Conservation (phyloP, 2,113 vertebrate genomes). For the Diadophis punctatus region DNA sequence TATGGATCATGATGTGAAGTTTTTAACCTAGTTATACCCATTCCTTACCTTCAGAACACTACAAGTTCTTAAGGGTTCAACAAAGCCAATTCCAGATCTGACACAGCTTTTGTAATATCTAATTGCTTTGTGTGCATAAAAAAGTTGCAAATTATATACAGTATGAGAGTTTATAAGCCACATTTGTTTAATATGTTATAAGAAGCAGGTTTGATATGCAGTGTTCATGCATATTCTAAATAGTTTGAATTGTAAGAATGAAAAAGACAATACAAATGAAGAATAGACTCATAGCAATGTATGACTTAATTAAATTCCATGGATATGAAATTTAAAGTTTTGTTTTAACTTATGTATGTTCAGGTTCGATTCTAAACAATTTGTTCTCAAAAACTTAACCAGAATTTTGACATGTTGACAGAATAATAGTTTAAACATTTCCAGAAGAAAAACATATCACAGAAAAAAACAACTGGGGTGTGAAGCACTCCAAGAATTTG, state of each 20-base stretch:
- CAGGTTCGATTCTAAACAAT: neutral
- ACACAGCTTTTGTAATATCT: neutral
- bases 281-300: neutral
- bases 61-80: neutral
- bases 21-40: neutral
- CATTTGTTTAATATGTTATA: neutral
- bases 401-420: neutral
- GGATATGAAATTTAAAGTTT: neutral
- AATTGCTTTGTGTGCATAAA: neutral
- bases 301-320: neutral
- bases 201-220: neutral
- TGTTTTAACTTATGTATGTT: neutral
- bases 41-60: neutral
- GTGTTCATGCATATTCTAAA: neutral
- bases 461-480: neutral
- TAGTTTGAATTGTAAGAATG: neutral
- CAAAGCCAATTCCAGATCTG: neutral
- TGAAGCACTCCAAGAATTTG: neutral
- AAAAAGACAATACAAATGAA: neutral
- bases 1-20: neutral
- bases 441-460: neutral
- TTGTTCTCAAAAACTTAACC: neutral
- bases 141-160: neutral
- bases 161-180: neutral
- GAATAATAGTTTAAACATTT: neutral